Percentiles rank a stretch among this genome's conserved stretches.
phyloP scores from a whole-genome alignment of 2,888 invertebrate genomes.

The Volucella inflata region DNA sequence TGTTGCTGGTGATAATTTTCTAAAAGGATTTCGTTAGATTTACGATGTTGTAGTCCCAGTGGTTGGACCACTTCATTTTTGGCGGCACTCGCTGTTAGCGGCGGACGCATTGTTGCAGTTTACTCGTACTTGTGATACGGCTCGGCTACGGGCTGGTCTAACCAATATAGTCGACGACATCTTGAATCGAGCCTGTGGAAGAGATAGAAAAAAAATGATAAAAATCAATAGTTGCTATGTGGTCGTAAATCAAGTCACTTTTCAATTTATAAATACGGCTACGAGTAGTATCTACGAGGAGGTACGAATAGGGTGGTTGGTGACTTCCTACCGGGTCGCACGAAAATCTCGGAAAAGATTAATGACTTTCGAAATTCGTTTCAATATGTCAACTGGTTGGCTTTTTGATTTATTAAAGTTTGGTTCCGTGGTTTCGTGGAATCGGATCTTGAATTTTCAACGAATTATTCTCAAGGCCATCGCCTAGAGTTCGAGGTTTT shows the following conservation, averaged over 20 bases:
- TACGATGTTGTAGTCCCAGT: conserved; percentile 50
- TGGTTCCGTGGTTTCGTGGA: background rate
- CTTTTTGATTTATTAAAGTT: conserved; percentile 32
- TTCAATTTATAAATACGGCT: conserved; percentile 17
- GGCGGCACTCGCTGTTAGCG: conserved; percentile 59
- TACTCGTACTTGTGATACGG: conserved; percentile 25
- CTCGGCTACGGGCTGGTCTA: conserved; percentile 47
- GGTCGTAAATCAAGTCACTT: conserved; percentile 3
- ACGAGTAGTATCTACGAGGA: background rate
- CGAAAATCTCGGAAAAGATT: conserved; percentile 76
- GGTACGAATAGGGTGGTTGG: background rate
- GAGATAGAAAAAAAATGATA: background rate
- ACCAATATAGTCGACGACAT: conserved; percentile 54
- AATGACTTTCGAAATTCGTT: conserved; percentile 72
- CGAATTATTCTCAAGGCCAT: background rate
- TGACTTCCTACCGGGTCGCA: background rate
- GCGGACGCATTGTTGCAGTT: conserved; percentile 64
- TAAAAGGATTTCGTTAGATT: conserved; percentile 51
- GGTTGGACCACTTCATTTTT: conserved; percentile 73
- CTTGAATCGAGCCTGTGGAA: conserved; percentile 60
- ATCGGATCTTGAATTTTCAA: background rate
- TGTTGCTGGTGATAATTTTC: conserved; percentile 55
- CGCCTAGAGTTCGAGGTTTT: background rate
- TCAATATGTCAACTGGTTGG: conserved; percentile 62
- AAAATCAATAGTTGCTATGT: conserved; percentile 6